Conservation (phyloP, 2,113 vertebrate genomes). For the Oreochromis niloticus region DNA sequence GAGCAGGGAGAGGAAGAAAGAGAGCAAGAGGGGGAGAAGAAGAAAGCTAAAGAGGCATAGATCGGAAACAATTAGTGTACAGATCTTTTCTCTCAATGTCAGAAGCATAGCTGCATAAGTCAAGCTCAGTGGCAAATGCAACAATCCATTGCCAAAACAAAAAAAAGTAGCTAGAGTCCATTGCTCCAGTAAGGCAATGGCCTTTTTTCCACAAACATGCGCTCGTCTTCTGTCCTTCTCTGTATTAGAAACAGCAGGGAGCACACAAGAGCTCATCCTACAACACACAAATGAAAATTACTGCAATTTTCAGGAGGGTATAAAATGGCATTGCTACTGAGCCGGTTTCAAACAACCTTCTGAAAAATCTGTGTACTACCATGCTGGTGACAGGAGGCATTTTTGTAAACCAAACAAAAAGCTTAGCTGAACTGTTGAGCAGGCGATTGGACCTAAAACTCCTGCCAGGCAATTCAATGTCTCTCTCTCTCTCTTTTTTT, state of each 20-base stretch:
- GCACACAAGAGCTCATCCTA: neutral
- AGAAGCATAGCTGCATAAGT: slow-evolving; percentile 54
- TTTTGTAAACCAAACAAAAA: neutral
- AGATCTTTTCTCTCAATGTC: slow-evolving; percentile 44
- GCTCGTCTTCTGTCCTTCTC: neutral
- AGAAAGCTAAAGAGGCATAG: neutral
- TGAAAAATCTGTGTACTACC: neutral
- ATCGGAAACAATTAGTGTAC: slow-evolving; percentile 52
- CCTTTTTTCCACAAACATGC: neutral
- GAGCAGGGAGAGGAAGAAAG: neutral
- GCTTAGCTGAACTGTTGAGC: neutral
- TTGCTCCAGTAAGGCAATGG: neutral
- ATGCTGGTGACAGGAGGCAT: neutral
- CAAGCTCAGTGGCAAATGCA: slow-evolving; percentile 2
- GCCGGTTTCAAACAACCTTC: slow-evolving; percentile 2
- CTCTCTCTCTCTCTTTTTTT: neutral
- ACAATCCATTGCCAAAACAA: neutral
- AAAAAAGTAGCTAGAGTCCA: neutral
- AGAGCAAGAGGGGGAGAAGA: neutral
- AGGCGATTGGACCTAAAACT: neutral
- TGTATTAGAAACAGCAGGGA: neutral
- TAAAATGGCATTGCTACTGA: neutral
- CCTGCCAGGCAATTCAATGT: neutral
- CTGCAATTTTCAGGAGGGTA: slow-evolving; percentile 9
- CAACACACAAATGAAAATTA: slow-evolving; percentile 11